Evolutionary conservation across 2,888 invertebrate genomes (phyloP), one percentile per base, ranked within the genome.

Genomic region (Dynastes tityus): DNA sequence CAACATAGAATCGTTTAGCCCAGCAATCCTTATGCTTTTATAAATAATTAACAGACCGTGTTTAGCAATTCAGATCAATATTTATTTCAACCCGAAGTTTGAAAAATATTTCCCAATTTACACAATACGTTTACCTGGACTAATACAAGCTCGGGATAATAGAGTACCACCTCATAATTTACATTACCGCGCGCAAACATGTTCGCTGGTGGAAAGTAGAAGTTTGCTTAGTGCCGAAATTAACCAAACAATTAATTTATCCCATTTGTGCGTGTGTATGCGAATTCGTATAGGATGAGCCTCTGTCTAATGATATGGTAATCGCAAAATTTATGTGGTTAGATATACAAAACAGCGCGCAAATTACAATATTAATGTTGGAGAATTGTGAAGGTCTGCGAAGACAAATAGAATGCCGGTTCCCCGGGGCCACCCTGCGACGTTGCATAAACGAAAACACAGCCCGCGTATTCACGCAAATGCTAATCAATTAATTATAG

Each of bases 271-370:
- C 16, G 55, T 55, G 55, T 55, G n/a, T 55, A 13, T 4, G 55
- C n/a, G 16, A 55, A 13, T 55, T 16, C 16, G 45, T 0, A n/a
- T 61, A 37, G 73, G 61, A 73, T 73, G 73, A 73, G 61, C 40
- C 40, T 45, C 37, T 22, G 13, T 61, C 73, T 73, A 61, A 73
- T 73, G 73, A 73, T 73, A 73, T 73, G 73, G 73, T 73, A 73
- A 73, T 73, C 73, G 73, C 73, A 58, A 73, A 73, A 73, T 73
- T 73, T 73, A 73, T 73, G 73, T 58, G 73, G 73, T 73, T 73
- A 73, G 73, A 73, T 73, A 73, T 58, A 73, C 73, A 73, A 73
- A 73, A 73, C 61, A 73, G 61, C 73, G 32, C 49, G 61, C 71
- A 71, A 73, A 73, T 73, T 73, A 73, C 73, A 61, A 73, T 73